Conservation (phyloP, 2,797 vertebrate genomes). For the Acrocephalus scirpaceus region DNA sequence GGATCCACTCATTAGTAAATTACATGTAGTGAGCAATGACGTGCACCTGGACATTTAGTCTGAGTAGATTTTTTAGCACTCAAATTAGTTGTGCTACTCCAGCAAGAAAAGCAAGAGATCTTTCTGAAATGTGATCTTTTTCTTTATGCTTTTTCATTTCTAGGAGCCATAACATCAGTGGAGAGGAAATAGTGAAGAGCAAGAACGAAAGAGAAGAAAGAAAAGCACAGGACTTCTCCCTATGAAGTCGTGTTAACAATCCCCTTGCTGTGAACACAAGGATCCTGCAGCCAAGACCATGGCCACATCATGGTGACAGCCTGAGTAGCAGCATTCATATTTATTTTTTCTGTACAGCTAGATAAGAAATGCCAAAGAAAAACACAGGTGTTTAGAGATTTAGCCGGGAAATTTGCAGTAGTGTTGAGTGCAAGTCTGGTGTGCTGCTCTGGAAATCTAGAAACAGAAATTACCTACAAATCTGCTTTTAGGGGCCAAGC, state of each 20-base stretch:
- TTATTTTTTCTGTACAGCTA: not conserved
- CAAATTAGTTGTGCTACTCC: not conserved
- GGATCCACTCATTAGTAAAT: slow-evolving; percentile 54
- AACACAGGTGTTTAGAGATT: not conserved
- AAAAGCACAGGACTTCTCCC: not conserved
- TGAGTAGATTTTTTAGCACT: not conserved
- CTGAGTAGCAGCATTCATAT: not conserved
- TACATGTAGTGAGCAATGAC: not conserved
- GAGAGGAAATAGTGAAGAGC: not conserved
- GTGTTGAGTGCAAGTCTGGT: not conserved
- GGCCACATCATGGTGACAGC: not conserved
- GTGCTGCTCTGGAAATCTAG: not conserved
- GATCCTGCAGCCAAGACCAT: not conserved
- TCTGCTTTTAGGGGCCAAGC: not conserved
- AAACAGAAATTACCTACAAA: not conserved
- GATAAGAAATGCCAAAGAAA: not conserved
- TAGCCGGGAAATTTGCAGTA: not conserved
- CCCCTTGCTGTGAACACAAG: not conserved
- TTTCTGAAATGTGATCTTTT: not conserved
- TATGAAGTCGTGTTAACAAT: not conserved
- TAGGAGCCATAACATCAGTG: not conserved
- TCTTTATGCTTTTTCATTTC: not conserved
- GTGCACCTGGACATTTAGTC: slow-evolving; percentile 25
- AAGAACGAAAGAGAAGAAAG: not conserved
- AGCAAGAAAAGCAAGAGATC: not conserved